These are phyloP conservation scores for pig (Sus scrofa) DNA, from an alignment of 2,113 vertebrate genomes.

Conservation along the genomic window DNA sequence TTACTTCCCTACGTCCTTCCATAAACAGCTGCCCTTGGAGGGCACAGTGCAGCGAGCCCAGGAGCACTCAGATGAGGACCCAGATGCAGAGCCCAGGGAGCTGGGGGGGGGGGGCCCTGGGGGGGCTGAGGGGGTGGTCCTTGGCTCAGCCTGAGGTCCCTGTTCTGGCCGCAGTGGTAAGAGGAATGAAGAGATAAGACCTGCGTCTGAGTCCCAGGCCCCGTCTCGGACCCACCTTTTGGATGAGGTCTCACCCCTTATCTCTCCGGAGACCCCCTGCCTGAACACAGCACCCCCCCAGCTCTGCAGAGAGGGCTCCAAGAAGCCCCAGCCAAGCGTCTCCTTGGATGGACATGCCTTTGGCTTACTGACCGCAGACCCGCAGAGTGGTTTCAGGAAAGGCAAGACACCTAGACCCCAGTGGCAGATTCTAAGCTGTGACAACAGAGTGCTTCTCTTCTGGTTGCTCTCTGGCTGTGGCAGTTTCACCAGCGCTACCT, in stretches of 20 bases:
- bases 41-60: not conserved
- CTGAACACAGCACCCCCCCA: not conserved
- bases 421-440: not conserved
- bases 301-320: not conserved
- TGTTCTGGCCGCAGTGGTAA: not conserved
- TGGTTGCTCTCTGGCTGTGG: accelerated
- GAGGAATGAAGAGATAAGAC: not conserved
- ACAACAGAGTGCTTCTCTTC: not conserved
- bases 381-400: not conserved
- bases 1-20: not conserved
- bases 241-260: not conserved
- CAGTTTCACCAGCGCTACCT: not conserved
- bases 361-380: not conserved
- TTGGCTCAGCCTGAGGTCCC: accelerated
- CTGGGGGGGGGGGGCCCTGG: too few relatives aligned
- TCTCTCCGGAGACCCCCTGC: not conserved
- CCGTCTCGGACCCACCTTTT: not conserved
- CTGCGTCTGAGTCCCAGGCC: not conserved
- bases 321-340: not conserved
- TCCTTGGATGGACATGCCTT: not conserved
- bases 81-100: not conserved
- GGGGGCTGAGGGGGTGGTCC: too few relatives aligned
- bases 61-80: too few relatives aligned
- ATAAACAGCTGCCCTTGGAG: not conserved
- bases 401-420: not conserved